Evolutionary conservation across 1,140 invertebrate genomes (phyloP).

Genomic region (Apis laboriosa): DNA sequence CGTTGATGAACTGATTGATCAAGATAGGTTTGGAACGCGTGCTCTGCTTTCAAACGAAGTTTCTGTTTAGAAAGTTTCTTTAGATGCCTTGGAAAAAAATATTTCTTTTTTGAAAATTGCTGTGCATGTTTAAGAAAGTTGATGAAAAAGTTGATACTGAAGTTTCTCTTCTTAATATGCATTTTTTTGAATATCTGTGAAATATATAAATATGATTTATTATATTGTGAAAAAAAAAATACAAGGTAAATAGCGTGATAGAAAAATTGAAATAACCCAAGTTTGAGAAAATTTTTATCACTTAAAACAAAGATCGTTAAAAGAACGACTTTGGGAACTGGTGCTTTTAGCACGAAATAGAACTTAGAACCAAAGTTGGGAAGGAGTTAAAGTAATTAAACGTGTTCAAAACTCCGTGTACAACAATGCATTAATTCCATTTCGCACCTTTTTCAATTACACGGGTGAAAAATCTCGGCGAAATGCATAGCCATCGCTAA

Average conservation of each 20-base stretch:
- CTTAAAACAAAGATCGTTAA: background rate
- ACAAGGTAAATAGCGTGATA: background rate
- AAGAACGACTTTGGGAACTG: background rate
- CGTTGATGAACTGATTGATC: background rate
- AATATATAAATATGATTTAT: no score
- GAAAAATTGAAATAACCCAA: background rate
- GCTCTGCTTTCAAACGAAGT: background rate
- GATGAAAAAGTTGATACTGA: no score
- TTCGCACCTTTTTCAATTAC: background rate
- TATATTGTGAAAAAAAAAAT: no score
- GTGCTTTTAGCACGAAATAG: no score
- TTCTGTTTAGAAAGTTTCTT: background rate
- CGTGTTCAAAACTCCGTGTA: background rate
- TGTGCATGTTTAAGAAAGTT: background rate
- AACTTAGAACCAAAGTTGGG: background rate
- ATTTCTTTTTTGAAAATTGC: background rate
- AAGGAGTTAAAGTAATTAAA: background rate
- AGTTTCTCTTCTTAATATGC: no score
- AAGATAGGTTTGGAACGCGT: background rate
- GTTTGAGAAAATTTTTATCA: background rate
- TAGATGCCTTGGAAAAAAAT: background rate
- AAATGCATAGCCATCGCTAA: background rate
- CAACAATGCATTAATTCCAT: background rate
- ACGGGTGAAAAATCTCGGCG: background rate
- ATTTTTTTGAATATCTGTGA: no score